Evolutionary conservation across 2,888 invertebrate species (phyloP).

Genomic region (Drosophila macrospina): DNA sequence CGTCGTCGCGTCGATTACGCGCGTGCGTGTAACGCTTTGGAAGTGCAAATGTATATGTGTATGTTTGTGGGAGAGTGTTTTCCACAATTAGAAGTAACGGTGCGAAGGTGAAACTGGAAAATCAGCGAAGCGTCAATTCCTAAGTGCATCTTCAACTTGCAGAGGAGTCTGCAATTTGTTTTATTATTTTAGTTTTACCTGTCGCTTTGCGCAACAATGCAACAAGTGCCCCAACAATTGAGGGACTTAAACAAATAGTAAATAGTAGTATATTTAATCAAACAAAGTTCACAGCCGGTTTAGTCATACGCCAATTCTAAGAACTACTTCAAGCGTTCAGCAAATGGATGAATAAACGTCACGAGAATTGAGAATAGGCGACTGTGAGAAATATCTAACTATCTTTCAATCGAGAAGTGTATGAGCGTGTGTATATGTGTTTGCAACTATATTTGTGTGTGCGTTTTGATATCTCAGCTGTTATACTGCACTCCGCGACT

Average conservation of each 20-base stretch:
- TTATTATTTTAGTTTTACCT: conserved; percentile 20
- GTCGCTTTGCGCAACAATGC: background rate
- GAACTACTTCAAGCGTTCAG: conserved; percentile 26
- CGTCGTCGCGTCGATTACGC: conserved; percentile 34
- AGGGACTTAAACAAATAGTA: conserved; percentile 4
- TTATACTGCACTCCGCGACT: conserved; percentile 23
- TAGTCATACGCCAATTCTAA: conserved; percentile 56
- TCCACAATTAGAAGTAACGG: conserved; percentile 72
- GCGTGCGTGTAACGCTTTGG: conserved; percentile 60
- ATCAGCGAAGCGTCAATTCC: conserved; percentile 30
- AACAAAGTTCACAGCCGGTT: conserved; percentile 55
- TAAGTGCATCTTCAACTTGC: conserved; percentile 29
- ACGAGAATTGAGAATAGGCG: conserved; percentile 31
- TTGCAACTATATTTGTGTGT: background rate
- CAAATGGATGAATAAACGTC: conserved; percentile 50
- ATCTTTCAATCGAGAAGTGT: conserved; percentile 18
- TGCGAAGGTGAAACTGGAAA: conserved; percentile 78
- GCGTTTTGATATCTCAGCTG: conserved; percentile 45
- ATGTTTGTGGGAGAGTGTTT: conserved; percentile 40
- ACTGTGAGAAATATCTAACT: conserved; percentile 30
- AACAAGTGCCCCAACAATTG: conserved; percentile 14
- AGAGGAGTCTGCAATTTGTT: conserved; percentile 23
- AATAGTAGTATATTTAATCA: conserved; percentile 19
- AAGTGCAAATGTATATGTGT: conserved; percentile 34
- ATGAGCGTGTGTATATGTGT: background rate